Evolutionary conservation across 2,113 vertebrate genomes (phyloP), one percentile per base, ranked within the genome.

Genomic region (Entelurus aequoreus): DNA sequence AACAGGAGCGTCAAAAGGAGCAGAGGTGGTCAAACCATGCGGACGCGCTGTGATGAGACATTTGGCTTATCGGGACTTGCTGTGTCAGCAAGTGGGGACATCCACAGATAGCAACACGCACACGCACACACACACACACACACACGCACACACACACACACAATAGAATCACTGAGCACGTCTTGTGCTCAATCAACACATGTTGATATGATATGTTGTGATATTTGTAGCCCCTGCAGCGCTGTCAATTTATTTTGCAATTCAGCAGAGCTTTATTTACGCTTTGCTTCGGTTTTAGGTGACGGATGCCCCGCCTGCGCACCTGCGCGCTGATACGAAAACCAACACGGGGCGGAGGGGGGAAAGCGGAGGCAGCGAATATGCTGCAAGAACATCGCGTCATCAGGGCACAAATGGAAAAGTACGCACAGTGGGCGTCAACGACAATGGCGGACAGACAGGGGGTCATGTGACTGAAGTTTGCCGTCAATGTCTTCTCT

Each of bases 31-130:
- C 28, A 42, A n/a, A 19, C 54, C 16, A 15, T 58, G 51, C 36
- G 12, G 19, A 51, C 70, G 65, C 52, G 21, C 63, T 48, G 72
- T 63, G 81, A 82, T 69, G 65, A 78, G 74, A 74, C 83, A 74
- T 78, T 80, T 72, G 11, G 59, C 73, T 80, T 82, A 77, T 86
- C 80, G 52, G 68, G 28, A 49, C 49, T 52, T 84, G 85, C 85
- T 66, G 72, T 73, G 77, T 84, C 84, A 83, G 84, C 86, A 83
- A 76, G 74, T 76, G 71, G 16, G 10, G 10, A 40, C 35, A 44
- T 28, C 28, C 28, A 28, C 28, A 28, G 28, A 28, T 28, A 28
- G 28, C 28, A 28, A 28, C 28, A 28, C 19, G 19, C 55, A 3
- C 11, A 46, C 42, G 5, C 42, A 46, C 28, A 28, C 28, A 28